A percentile compares a stretch with the other conserved stretches of the same genome.
Evolutionary conservation across 2,888 invertebrate genomes (phyloP).

Genomic region (Halictus quadricinctus): DNA sequence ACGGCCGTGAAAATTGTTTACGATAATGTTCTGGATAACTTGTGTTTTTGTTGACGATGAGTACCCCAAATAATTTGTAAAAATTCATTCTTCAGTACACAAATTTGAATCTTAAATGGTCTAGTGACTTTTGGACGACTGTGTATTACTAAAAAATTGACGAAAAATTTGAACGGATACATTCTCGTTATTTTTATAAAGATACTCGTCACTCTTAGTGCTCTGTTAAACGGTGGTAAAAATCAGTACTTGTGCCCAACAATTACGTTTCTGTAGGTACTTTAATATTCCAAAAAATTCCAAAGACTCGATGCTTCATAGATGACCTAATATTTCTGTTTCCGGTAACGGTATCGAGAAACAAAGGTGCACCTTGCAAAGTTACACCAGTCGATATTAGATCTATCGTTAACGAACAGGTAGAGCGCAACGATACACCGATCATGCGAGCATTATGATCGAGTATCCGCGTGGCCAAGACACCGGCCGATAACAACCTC

Average conservation of each 20-base stretch:
- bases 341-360: neutral
- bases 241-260: too few relatives aligned
- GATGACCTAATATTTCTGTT: neutral
- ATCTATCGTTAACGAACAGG: neutral
- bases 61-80: too few relatives aligned
- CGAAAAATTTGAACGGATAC: too few relatives aligned
- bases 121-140: too few relatives aligned
- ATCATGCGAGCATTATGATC: neutral
- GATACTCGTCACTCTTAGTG: too few relatives aligned
- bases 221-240: too few relatives aligned
- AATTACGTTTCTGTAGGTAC: neutral
- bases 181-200: too few relatives aligned
- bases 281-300: neutral
- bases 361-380: neutral
- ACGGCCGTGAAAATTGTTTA: neutral
- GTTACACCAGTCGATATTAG: neutral
- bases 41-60: too few relatives aligned
- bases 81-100: too few relatives aligned
- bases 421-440: neutral
- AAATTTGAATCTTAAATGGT: too few relatives aligned
- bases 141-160: too few relatives aligned
- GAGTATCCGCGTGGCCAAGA: neutral
- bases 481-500: slow-evolving; percentile 25
- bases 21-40: neutral
- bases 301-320: neutral